Evolutionary conservation across 2,888 invertebrate genomes (phyloP).

Genomic region (Conchocele bisecta): DNA sequence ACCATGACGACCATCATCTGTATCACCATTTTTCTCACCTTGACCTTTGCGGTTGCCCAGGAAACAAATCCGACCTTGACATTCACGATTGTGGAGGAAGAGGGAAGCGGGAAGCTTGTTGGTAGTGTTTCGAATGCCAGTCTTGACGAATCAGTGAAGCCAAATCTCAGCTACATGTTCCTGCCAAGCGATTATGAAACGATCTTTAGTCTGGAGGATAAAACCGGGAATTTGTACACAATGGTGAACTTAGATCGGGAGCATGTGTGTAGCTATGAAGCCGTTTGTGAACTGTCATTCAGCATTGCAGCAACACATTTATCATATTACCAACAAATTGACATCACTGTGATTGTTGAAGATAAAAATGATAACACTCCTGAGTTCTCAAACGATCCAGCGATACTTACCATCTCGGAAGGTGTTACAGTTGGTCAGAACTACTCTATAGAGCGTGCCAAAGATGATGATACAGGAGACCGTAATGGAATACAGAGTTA

Average conservation of each 20-base stretch:
- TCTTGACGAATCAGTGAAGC: conserved; percentile 11
- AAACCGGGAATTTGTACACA: conserved; percentile 41
- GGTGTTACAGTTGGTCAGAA: conserved; percentile 25
- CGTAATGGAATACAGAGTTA: conserved; percentile 52
- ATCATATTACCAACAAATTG: conserved; percentile 52
- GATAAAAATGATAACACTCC: conserved; percentile 70
- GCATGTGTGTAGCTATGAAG: conserved; percentile 25
- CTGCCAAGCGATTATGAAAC: conserved; percentile 7
- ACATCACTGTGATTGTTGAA: conserved; percentile 56
- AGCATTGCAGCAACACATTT: conserved; percentile 28
- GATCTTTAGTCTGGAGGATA: conserved; percentile 43
- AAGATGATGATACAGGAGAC: conserved; percentile 46
- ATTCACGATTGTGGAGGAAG: conserved; percentile 42
- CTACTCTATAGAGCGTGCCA: conserved; percentile 39
- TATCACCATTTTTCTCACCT: conserved; percentile 18
- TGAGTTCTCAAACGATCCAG: conserved; percentile 45
- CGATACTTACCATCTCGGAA: conserved; percentile 40
- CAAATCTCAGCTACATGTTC: conserved; percentile 24
- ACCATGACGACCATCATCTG: conserved; percentile 35
- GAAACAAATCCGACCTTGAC: conserved; percentile 31
- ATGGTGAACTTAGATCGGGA: conserved; percentile 54
- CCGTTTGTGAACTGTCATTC: conserved; percentile 39
- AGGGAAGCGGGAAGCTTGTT: conserved; percentile 10
- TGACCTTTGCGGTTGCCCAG: conserved; percentile 32
- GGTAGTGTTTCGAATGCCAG: conserved; percentile 39